A percentile compares a stretch with the other conserved stretches of the same genome.
Conservation (phyloP, 1,140 invertebrate genomes). For the Drosophila pectinifera region DNA sequence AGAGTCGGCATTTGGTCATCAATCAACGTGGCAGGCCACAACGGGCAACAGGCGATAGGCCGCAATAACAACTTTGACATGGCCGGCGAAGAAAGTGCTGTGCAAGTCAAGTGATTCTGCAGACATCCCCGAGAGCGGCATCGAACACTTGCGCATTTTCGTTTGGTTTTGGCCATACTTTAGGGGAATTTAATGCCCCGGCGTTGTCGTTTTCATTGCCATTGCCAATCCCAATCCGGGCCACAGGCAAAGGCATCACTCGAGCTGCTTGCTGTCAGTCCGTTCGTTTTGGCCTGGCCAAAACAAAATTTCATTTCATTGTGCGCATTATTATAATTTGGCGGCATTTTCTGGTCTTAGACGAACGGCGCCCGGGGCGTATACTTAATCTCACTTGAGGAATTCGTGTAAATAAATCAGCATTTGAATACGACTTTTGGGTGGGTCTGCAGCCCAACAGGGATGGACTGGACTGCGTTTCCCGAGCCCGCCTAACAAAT, state of each 20-base stretch:
- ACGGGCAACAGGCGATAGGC: slow-evolving; percentile 36
- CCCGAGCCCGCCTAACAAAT: slow-evolving; percentile 51
- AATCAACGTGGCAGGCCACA: slow-evolving; percentile 57
- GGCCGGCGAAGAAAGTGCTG: slow-evolving; percentile 50
- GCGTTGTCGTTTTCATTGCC: slow-evolving; percentile 31
- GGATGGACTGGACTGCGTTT: slow-evolving; percentile 16
- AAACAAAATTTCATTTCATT: slow-evolving; percentile 64
- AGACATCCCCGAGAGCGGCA: slow-evolving; percentile 43
- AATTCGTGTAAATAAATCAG: slow-evolving; percentile 66
- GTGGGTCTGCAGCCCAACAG: slow-evolving; percentile 19
- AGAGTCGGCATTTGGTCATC: slow-evolving; percentile 64
- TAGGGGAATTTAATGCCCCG: slow-evolving; percentile 61
- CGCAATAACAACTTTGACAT: slow-evolving; percentile 53
- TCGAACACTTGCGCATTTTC: slow-evolving; percentile 42
- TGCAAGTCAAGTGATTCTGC: slow-evolving; percentile 38
- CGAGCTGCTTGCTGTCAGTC: slow-evolving; percentile 16
- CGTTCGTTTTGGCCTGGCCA: slow-evolving; percentile 18
- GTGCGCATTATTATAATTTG: slow-evolving; percentile 47
- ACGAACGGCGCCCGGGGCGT: slow-evolving; percentile 28
- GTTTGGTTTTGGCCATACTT: slow-evolving; percentile 42
- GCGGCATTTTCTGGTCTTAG: slow-evolving; percentile 31
- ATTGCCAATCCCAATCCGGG: slow-evolving; percentile 13
- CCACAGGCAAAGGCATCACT: slow-evolving; percentile 33
- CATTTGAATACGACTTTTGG: slow-evolving; percentile 63
- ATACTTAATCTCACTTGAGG: slow-evolving; percentile 59